These are phyloP conservation scores for Etia nguti DNA, from an alignment of 2,113 vertebrate genomes.

Conservation along the genomic window DNA sequence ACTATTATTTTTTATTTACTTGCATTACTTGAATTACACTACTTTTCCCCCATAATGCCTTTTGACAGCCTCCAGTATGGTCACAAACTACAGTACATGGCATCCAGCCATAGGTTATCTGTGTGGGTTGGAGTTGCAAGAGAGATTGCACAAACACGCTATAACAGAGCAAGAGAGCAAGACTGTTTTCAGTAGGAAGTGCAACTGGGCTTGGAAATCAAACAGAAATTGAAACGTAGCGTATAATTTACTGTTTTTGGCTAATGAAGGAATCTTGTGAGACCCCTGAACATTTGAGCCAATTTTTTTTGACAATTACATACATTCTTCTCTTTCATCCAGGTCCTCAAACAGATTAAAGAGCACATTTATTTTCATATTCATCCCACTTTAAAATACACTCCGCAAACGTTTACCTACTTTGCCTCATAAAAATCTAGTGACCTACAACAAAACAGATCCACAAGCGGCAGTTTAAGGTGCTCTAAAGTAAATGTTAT, in stretches of 20 bases:
- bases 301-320: background rate
- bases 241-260: background rate
- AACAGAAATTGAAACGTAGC: background rate
- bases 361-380: background rate
- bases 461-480: background rate
- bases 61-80: background rate
- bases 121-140: conserved; percentile 6
- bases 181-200: background rate
- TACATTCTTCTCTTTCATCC: background rate
- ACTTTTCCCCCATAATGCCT: background rate
- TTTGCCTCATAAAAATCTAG: background rate
- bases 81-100: background rate
- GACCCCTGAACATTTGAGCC: background rate
- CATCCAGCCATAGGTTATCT: conserved; percentile 17
- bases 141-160: background rate
- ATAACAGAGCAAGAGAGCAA: background rate
- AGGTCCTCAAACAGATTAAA: background rate
- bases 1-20: background rate
- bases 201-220: background rate
- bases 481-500: background rate
- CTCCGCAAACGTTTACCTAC: background rate
- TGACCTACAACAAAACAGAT: background rate
- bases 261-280: background rate
- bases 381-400: background rate
- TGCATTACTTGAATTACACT: background rate